Evolutionary conservation across 2,888 invertebrate species (phyloP), one percentile per base, ranked within the genome.

Genomic region (Hemaris fuciformis): DNA sequence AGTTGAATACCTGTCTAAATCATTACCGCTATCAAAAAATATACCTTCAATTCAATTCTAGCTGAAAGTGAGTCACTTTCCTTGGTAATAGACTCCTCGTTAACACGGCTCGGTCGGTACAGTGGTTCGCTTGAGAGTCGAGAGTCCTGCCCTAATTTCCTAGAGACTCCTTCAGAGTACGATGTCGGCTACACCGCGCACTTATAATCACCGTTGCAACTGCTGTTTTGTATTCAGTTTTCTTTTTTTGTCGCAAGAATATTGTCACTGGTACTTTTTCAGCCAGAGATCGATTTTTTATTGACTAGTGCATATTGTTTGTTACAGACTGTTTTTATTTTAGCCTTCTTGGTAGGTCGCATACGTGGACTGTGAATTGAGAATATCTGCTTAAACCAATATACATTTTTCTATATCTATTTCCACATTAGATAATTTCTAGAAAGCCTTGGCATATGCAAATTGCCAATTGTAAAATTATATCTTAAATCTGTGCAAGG

Each of bases 81-180:
- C 41, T 43, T 27, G 20, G 38, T 53, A 60, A 48, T 41, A 48
- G 31, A 60, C 23, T 60, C 60, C 34, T 60, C 41, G 62, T 62
- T 61, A 41, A 38, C 60, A 57, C 61, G 46, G 59, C 61, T 60
- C 38, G 61, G 48, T 56, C 13, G 57, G 27, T 34, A 43, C 38
- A 42, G 62, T 22, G 31, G 45, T 15, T 45, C 46, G 62, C 63
- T 71, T 45, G 63, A 72, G 71, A 65, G 64, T 67, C 64, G 62
- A 72, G 71, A 65, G 64, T 67, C 64, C 70, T 69, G 69, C 61
- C 72, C 71, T 69, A 70, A 64, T 69, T 74, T 65, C 57, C 56
- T 43, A 31, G 63, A 61, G 41, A 65, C 66, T 68, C 58, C 62
- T 64, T 62, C 60, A 69, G 62, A 58, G 62, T 63, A 60, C 64